Percentiles rank a stretch among this genome's conserved stretches.
Evolutionary conservation across 2,797 vertebrate genomes (phyloP).

Genomic region (Sphenodon punctatus): DNA sequence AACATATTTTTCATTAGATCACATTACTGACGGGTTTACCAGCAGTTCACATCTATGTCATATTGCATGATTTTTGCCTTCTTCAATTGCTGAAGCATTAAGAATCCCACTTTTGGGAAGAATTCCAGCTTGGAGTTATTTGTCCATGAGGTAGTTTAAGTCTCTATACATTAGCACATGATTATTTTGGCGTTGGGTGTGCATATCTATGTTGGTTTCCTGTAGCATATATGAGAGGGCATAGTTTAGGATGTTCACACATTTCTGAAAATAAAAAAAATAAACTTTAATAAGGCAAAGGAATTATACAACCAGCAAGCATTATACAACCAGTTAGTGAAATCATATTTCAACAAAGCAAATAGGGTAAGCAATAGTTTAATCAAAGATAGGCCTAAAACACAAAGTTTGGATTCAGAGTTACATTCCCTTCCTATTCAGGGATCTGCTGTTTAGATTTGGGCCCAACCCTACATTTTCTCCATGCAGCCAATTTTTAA

Average conservation of each 20-base stretch:
- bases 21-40: conserved; percentile 50
- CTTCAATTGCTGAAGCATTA: conserved; percentile 44
- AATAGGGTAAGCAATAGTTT: conserved; percentile 35
- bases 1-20: conserved; percentile 38
- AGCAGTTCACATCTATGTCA: conserved; percentile 51
- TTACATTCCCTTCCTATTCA: neutral
- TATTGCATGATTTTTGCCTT: conserved; percentile 22
- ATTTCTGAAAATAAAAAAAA: conserved; percentile 36
- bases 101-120: conserved; percentile 39
- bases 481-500: neutral
- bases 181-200: conserved; percentile 63
- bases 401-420: neutral
- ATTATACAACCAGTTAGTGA: neutral
- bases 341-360: conserved; percentile 51
- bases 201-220: conserved; percentile 50
- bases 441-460: neutral
- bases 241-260: conserved; percentile 46
- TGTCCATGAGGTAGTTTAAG: conserved; percentile 56
- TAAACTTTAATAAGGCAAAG: conserved; percentile 51
- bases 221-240: conserved; percentile 54
- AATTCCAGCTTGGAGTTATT: conserved; percentile 64
- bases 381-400: conserved; percentile 1
- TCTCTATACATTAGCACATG: conserved; percentile 62
- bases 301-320: no score
- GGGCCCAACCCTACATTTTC: neutral